Base-by-base conservation (phyloP, 2,888 invertebrate species). In the Endotricha flammealis region DNA sequence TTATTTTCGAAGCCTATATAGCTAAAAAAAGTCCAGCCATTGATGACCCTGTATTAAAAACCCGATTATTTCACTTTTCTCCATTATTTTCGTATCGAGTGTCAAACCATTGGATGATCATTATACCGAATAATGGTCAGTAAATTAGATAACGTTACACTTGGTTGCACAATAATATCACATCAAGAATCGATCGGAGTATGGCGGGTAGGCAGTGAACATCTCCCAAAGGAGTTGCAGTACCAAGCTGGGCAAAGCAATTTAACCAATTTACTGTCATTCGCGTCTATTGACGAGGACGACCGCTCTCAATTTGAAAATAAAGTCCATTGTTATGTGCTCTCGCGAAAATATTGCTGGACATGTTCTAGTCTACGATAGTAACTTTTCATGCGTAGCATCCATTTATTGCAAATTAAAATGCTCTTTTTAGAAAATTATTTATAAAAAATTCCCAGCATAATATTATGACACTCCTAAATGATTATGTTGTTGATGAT, bases 231-330 rank as follows among this genome's bases (percentile, higher is more conserved):
- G 77, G 78, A 74, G 60, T 58, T 58, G 68, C 72, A 68, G 66
- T 69, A 66, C 70, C 69, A 67, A 71, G 66, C 73, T 69, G 72
- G 64, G 70, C 71, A 64, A 73, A 81, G 77, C 80, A 82, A 82
- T 83, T 82, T 76, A 79, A 77, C 81, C 83, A 85, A 83, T 85
- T 83, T 82, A 80, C 80, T 81, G 73, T 81, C 76, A 75, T 81
- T 77, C 78, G 67, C 59, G 62, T 70, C 81, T 71, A 82, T 82
- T 82, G 80, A 81, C 71, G 71, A 68, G n/a, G 59, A 71, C 72
- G 65, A 73, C 72, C 70, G 79, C 44, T 77, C 81, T 76, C 75
- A 74, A 83, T 81, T 80, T 69, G 73, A 82, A 83, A 79, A 83
- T 81, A 75, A 74, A 75, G 61, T 60, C 71, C 59, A 72, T 79